Conservation (phyloP, 2,113 vertebrate species). For the Aleadryas rufinucha region DNA sequence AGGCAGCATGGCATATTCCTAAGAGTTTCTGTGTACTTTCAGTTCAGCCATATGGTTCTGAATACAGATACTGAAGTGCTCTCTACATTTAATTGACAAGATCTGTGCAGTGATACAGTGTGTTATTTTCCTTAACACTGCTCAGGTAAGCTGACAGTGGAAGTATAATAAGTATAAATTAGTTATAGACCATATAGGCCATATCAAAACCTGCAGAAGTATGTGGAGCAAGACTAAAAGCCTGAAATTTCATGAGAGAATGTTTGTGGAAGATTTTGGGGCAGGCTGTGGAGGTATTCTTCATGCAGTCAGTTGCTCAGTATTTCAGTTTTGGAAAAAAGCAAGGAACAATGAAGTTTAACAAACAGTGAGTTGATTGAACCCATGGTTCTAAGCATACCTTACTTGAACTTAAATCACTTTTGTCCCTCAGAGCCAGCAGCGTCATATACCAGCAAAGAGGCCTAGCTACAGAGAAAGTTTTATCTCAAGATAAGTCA, state of each 20-base stretch:
- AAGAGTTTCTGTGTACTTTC: not conserved
- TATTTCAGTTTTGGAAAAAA: not conserved
- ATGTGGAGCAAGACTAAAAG: not conserved
- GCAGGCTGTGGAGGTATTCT: not conserved
- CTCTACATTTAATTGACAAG: slow-evolving; percentile 28
- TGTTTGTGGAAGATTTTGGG: not conserved
- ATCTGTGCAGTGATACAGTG: not conserved
- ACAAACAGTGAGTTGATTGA: not conserved
- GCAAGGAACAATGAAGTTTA: not conserved
- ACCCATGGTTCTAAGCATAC: not conserved
- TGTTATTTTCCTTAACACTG: not conserved
- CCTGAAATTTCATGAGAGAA: not conserved
- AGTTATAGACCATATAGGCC: not conserved
- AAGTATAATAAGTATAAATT: not conserved
- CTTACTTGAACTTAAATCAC: not conserved
- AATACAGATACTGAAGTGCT: not conserved
- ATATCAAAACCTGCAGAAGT: not conserved
- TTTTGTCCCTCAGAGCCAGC: not conserved
- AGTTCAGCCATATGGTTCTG: not conserved
- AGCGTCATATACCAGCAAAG: not conserved
- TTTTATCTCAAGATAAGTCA: slow-evolving; percentile 17
- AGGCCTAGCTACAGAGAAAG: not conserved
- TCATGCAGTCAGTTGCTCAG: not conserved
- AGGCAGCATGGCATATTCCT: not conserved
- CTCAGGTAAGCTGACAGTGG: not conserved